Percentiles rank a stretch among this genome's conserved stretches.
These are phyloP conservation scores for Clamator glandarius DNA, from an alignment of 2,797 vertebrate species.

Conservation along the genomic window DNA sequence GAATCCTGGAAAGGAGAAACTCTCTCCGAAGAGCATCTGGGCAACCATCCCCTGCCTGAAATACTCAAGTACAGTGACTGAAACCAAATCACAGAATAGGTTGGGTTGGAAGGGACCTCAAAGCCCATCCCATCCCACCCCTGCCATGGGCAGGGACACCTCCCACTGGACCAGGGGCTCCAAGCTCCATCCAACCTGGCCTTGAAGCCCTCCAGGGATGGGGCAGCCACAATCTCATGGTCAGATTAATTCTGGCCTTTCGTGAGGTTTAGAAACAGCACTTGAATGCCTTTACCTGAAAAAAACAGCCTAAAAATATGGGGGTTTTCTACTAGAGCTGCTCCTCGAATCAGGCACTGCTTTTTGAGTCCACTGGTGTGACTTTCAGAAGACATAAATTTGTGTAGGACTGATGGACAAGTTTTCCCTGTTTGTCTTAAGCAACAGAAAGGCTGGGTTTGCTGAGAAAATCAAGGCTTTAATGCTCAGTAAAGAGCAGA, in stretches of 20 bases:
- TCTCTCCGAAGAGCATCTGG: background rate
- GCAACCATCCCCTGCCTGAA: background rate
- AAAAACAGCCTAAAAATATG: background rate
- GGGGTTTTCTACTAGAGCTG: background rate
- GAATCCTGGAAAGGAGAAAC: background rate
- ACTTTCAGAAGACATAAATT: background rate
- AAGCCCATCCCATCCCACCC: too few relatives aligned
- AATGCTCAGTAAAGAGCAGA: conserved; percentile 36
- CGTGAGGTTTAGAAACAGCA: background rate
- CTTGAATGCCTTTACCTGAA: background rate
- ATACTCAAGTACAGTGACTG: too few relatives aligned
- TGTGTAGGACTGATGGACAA: accelerated
- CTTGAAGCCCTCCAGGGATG: too few relatives aligned
- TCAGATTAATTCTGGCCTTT: background rate
- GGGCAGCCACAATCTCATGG: background rate
- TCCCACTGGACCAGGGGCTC: too few relatives aligned
- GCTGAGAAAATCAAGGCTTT: background rate
- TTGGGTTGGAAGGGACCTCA: too few relatives aligned
- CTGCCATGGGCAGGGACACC: too few relatives aligned
- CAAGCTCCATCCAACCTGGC: too few relatives aligned
- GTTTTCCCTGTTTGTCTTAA: background rate
- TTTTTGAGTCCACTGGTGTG: background rate
- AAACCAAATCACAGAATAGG: background rate
- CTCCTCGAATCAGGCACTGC: background rate
- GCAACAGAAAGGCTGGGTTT: background rate